These are phyloP conservation scores for Aldabrachelys gigantea DNA, from an alignment of 2,113 vertebrate species.

Conservation along the genomic window DNA sequence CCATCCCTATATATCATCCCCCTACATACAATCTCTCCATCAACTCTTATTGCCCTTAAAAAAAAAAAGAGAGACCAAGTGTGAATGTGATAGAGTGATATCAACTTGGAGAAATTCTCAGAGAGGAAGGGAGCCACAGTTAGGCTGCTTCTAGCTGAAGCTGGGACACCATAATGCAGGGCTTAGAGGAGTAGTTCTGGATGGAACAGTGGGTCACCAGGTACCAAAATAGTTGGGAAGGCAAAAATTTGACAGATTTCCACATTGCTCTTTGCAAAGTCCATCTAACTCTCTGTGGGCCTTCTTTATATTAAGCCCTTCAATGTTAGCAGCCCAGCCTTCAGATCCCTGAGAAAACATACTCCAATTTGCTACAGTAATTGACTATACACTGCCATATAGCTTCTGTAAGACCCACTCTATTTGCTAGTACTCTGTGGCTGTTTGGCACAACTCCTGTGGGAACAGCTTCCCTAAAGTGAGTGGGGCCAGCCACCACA, in stretches of 20 bases:
- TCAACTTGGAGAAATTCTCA: no score
- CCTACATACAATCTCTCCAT: background rate
- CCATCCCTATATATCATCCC: background rate
- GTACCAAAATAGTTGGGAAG: background rate
- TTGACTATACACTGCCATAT: background rate
- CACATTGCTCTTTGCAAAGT: background rate
- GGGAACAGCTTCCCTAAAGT: background rate
- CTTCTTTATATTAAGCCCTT: background rate
- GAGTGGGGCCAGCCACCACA: background rate
- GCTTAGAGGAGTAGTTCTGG: background rate
- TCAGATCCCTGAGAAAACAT: background rate
- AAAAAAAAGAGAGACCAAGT: background rate
- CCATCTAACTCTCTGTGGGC: background rate
- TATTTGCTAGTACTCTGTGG: rapidly evolving
- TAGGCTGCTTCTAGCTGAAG: background rate
- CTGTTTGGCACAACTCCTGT: background rate
- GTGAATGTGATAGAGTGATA: background rate
- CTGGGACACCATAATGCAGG: background rate
- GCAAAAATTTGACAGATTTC: background rate
- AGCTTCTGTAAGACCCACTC: background rate
- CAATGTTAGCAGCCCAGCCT: background rate
- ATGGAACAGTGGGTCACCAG: background rate
- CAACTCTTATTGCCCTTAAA: background rate
- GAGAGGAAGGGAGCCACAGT: background rate
- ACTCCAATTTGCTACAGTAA: background rate